Conservation (phyloP, 2,113 vertebrate species). For the Brachyhypopomus gauderio region DNA sequence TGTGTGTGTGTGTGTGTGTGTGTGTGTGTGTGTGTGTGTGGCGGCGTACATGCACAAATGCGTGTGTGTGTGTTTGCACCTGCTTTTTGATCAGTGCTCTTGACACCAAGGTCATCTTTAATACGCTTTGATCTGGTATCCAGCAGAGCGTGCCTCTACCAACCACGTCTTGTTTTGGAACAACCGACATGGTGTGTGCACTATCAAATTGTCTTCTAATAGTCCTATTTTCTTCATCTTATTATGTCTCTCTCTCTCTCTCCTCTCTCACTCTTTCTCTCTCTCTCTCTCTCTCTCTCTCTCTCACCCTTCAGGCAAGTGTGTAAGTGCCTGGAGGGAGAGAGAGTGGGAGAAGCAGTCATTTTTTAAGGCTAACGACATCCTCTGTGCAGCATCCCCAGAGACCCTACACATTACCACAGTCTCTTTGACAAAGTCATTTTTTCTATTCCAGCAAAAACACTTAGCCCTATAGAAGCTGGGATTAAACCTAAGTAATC, state of each 20-base stretch:
- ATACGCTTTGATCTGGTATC: constrained; percentile 72
- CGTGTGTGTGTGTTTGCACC: constrained; percentile 64
- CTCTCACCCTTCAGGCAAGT: not conserved
- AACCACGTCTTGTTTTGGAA: constrained; percentile 69
- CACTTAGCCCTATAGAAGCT: not conserved
- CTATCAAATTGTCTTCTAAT: constrained; percentile 74
- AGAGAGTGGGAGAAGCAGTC: constrained; percentile 36
- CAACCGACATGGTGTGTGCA: constrained; percentile 64
- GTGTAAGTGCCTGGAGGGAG: constrained; percentile 32
- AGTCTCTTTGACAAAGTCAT: not conserved
- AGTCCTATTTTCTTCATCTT: constrained; percentile 68
- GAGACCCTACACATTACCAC: not conserved
- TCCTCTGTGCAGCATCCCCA: constrained; percentile 1
- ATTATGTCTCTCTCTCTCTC: constrained; percentile 46
- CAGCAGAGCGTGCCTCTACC: constrained; percentile 56
- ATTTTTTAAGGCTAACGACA: constrained; percentile 8
- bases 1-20: constrained; percentile 57
- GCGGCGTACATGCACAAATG: constrained; percentile 25
- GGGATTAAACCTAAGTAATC: not conserved
- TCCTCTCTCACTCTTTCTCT: constrained; percentile 8
- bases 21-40: constrained; percentile 57
- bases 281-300: not conserved
- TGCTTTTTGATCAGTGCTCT: constrained; percentile 71
- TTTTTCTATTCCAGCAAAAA: not conserved
- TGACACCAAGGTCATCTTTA: constrained; percentile 72